A percentile compares a stretch with the other conserved stretches of the same genome.
These are phyloP conservation scores for Knipowitschia caucasica DNA, from an alignment of 2,797 vertebrate genomes.

Conservation along the genomic window DNA sequence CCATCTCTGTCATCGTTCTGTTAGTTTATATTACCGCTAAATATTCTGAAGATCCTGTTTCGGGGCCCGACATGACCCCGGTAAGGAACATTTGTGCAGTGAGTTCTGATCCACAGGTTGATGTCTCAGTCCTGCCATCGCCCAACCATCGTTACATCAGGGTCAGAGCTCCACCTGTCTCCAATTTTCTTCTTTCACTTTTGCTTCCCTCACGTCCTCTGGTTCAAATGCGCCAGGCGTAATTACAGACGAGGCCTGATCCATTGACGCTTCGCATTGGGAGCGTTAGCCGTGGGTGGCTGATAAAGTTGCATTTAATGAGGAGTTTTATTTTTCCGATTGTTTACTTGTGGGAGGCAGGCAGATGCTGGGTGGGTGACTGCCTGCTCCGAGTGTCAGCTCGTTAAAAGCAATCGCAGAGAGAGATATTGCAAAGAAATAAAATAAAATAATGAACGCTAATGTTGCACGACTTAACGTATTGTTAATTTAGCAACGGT, in stretches of 20 bases:
- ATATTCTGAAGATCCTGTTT: no score
- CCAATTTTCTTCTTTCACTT: not conserved
- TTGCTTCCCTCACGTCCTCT: conserved; percentile 4
- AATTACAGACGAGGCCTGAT: conserved; percentile 7
- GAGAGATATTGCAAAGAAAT: conserved; percentile 23
- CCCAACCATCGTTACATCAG: conserved; percentile 1
- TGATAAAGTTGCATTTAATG: conserved; percentile 64
- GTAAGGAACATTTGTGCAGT: no score
- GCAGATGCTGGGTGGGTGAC: conserved; percentile 72
- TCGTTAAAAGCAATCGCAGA: conserved; percentile 41
- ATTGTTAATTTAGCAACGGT: not conserved
- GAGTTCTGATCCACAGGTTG: no score
- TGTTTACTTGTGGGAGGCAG: conserved; percentile 68
- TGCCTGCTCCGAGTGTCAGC: conserved; percentile 54
- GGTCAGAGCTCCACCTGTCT: not conserved
- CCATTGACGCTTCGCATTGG: conserved; percentile 26
- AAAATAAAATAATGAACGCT: not conserved
- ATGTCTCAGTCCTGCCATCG: no score
- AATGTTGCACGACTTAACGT: not conserved
- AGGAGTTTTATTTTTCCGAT: conserved; percentile 49
- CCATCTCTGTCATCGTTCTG: no score
- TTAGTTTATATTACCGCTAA: no score
- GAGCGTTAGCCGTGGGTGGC: conserved; percentile 48
- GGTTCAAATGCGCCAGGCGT: not conserved
- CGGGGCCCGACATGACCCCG: no score